These are phyloP conservation scores for Urosaurus nigricauda DNA, from an alignment of 2,797 vertebrate species.

Conservation along the genomic window DNA sequence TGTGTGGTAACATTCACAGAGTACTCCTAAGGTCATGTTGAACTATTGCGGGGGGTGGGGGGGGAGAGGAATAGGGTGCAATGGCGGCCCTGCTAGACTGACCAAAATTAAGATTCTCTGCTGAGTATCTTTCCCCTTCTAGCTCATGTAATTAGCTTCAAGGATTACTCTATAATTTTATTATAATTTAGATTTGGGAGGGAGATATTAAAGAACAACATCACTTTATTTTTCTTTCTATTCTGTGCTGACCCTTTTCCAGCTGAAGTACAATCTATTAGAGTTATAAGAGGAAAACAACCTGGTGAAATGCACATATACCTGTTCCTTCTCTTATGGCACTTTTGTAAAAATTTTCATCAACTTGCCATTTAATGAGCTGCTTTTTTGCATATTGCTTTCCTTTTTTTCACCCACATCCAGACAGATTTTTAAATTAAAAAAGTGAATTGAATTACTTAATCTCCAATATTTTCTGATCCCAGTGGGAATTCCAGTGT, in stretches of 20 bases:
- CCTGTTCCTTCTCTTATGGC: background rate
- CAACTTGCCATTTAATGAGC: background rate
- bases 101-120: no score
- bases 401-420: no score
- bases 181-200: background rate
- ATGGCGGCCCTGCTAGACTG: no score
- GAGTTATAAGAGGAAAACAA: background rate
- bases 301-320: background rate
- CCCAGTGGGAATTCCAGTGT: no score
- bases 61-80: background rate
- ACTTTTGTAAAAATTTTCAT: background rate
- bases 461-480: no score
- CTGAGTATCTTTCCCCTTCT: background rate
- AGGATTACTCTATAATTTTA: background rate
- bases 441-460: no score
- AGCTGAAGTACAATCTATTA: background rate
- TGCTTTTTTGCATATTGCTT: background rate
- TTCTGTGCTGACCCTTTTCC: background rate
- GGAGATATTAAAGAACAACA: background rate
- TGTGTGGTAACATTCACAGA: background rate
- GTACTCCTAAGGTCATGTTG: background rate
- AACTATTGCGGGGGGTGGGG: no score
- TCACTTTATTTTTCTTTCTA: background rate
- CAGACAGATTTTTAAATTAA: no score
- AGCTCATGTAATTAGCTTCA: background rate